Percentiles rank a stretch among this genome's conserved stretches.
These are phyloP conservation scores for Oedothorax gibbosus DNA, from an alignment of 1,140 invertebrate genomes.

Conservation along the genomic window DNA sequence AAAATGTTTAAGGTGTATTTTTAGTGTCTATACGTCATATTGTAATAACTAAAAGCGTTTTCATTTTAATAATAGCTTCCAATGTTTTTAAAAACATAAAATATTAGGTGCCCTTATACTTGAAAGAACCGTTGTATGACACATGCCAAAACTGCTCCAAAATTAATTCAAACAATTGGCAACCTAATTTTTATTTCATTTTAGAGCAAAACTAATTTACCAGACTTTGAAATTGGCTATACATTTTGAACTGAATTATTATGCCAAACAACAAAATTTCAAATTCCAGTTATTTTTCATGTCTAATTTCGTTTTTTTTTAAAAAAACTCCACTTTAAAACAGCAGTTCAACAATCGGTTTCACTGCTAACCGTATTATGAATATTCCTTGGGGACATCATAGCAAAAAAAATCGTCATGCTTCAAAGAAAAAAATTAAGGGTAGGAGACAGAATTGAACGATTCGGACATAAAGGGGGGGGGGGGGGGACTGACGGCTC, in stretches of 20 bases:
- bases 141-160: no score
- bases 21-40: no score
- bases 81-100: no score
- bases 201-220: no score
- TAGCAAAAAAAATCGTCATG: background rate
- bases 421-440: conserved; percentile 22
- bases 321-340: background rate
- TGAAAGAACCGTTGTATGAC: no score
- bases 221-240: background rate
- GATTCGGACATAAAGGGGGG: conserved; percentile 47
- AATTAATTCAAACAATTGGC: no score
- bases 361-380: background rate
- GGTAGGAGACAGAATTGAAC: conserved; percentile 38
- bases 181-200: no score
- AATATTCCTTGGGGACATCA: background rate
- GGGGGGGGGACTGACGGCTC: conserved; percentile 44
- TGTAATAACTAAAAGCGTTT: no score
- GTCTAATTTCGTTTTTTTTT: background rate
- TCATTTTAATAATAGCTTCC: no score
- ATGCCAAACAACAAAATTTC: background rate
- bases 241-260: background rate
- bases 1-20: no score
- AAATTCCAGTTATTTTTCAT: background rate
- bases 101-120: no score
- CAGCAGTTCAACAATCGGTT: background rate